Evolutionary conservation across 1,140 invertebrate species (phyloP).

Genomic region (Conus ventricosus): DNA sequence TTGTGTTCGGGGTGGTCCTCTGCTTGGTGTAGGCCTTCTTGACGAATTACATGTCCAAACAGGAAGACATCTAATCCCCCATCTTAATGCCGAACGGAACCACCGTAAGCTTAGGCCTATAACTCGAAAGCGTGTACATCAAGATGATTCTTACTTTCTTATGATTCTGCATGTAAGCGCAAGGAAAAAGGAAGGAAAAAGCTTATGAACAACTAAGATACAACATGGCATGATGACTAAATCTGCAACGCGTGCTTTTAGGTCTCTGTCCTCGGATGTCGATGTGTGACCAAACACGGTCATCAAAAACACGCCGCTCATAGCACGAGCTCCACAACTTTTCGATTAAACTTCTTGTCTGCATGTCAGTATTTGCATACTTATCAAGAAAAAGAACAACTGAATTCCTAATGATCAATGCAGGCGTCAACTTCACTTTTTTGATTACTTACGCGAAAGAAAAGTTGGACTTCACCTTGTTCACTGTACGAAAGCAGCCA

Average conservation of each 20-base stretch:
- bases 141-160: background rate
- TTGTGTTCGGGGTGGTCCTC: too few species aligned
- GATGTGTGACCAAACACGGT: slow-evolving; percentile 14
- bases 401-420: background rate
- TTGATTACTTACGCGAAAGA: slow-evolving; percentile 5
- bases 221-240: background rate
- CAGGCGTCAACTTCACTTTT: background rate
- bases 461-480: slow-evolving; percentile 17
- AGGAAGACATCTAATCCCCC: too few species aligned
- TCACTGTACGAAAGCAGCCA: slow-evolving; percentile 25
- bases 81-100: too few species aligned
- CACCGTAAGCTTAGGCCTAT: too few species aligned
- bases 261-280: too few species aligned
- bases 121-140: background rate
- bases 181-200: too few species aligned
- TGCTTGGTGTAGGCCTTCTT: too few species aligned
- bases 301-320: slow-evolving; percentile 13
- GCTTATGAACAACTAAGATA: background rate
- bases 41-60: too few species aligned
- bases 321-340: background rate
- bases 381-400: too few species aligned
- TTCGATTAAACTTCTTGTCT: background rate
- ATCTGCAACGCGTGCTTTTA: background rate
- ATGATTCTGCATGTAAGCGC: background rate
- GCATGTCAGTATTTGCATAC: background rate